Evolutionary conservation across 1,140 invertebrate genomes (phyloP), one percentile per base, ranked within the genome.

Genomic region (Samia ricini): DNA sequence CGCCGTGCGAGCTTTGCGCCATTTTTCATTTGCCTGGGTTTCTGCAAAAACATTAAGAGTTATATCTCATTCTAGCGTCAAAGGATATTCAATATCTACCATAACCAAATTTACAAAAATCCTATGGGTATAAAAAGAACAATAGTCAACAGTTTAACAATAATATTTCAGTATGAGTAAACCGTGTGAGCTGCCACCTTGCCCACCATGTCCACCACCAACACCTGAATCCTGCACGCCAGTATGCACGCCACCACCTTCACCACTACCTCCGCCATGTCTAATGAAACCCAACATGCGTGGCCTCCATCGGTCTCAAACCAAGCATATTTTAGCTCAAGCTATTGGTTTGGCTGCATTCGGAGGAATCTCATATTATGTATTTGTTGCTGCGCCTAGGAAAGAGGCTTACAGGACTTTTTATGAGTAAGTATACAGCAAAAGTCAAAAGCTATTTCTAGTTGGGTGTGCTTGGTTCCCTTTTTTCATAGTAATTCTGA

Each of bases 1-100:
- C 77, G 18, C 84, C 85, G 54, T 89, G 86, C 4, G 85, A 88
- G 62, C 85, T 85, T 76, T 90, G 85, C 5, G 88, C 85, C 88
- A 90, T 90, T 56, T 84, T 82, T 76, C 71, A 79, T 78, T 82
- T 72, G 68, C 51, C 10, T 59, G 22, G 24, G n/a, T 36, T 24
- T 42, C 64, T 72, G 63, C 2, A 72, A 69, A 20, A 23, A 42
- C 59, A 21, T 48, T 23, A 29, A 42, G 33, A 1, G 33, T 26
- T 26, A 26, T 26, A 8, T 4, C 26, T 26, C 8, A 26, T 26
- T 26, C 8, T n/a, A n/a, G n/a, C n/a, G n/a, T n/a, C n/a, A n/a
- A n/a, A n/a, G n/a, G n/a, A n/a, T n/a, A n/a, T n/a, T n/a, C n/a
- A n/a, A n/a, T n/a, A n/a, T n/a, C n/a, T n/a, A n/a, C n/a, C n/a